These are phyloP conservation scores for Pogoniulus pusillus DNA, from an alignment of 2,797 vertebrate species.

Conservation along the genomic window DNA sequence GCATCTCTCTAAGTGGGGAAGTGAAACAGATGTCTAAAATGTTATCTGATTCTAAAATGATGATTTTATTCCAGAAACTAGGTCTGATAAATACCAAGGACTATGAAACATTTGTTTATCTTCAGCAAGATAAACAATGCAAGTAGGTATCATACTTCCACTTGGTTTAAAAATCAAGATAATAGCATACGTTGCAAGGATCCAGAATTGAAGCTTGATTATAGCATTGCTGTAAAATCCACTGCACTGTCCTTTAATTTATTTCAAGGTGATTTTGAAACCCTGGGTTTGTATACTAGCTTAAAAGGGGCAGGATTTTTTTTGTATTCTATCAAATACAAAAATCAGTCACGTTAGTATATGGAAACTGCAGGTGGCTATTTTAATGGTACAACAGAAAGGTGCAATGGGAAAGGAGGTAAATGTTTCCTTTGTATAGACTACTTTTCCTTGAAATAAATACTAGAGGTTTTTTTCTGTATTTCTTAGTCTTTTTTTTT, in stretches of 20 bases:
- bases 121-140: constrained; percentile 8
- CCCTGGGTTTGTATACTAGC: neutral
- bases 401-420: neutral
- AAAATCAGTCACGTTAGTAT: neutral
- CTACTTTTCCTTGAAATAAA: constrained; percentile 1
- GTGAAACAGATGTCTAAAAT: neutral
- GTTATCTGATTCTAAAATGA: neutral
- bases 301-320: neutral
- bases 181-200: neutral
- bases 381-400: neutral
- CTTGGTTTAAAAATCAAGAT: neutral
- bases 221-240: neutral
- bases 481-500: neutral
- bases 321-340: neutral
- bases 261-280: neutral
- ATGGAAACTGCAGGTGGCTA: neutral
- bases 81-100: neutral
- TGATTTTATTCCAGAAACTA: neutral
- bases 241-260: neutral
- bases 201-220: neutral
- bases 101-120: neutral
- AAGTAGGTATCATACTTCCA: neutral
- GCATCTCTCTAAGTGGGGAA: neutral
- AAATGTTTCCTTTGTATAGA: neutral
- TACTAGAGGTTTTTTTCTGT: neutral